These are phyloP conservation scores for Ridgeia piscesae DNA, from an alignment of 1,140 invertebrate species.

Conservation along the genomic window DNA sequence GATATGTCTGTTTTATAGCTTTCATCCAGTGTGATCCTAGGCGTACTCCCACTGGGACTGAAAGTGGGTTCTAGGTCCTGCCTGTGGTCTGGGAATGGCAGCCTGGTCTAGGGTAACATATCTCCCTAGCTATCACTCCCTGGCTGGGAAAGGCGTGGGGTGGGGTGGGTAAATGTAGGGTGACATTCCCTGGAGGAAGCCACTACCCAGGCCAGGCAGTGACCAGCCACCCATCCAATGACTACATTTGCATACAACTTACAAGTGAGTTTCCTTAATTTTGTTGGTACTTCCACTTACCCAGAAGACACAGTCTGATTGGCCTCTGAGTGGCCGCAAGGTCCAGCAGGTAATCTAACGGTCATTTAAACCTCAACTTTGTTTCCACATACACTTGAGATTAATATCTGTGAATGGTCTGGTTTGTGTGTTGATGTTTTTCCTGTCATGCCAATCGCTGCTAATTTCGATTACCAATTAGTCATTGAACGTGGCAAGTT, in stretches of 20 bases:
- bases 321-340: neutral
- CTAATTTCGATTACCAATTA: neutral
- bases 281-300: neutral
- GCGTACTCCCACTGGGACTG: no score
- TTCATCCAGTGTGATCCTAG: no score
- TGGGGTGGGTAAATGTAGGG: no score
- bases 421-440: neutral
- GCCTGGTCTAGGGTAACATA: neutral
- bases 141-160: neutral
- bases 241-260: neutral
- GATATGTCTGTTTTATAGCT: no score
- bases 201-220: neutral
- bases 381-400: neutral
- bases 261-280: neutral
- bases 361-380: neutral
- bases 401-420: neutral
- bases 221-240: neutral
- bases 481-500: neutral
- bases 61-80: no score
- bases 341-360: neutral
- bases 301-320: neutral
- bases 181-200: neutral
- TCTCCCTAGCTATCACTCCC: neutral
- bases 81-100: no score
- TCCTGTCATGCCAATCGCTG: neutral